Base-by-base conservation (phyloP, 2,888 invertebrate species). In the Scaptomyza reducta region DNA sequence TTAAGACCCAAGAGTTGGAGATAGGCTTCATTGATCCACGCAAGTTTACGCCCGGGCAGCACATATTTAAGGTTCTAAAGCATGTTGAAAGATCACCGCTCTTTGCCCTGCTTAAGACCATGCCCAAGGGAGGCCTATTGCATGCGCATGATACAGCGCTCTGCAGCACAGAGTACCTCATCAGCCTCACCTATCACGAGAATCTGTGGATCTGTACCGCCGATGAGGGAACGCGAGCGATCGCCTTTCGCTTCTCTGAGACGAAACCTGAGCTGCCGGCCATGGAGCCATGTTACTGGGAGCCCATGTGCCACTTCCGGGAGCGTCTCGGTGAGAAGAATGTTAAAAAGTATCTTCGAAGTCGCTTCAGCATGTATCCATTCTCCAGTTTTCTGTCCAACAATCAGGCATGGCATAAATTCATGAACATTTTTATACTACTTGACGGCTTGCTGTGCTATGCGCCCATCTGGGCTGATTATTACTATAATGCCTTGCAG, bases 61-160 rank as follows among this genome's bases (percentile, higher is more conserved):
- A 95, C 87, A 95, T 95, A 74, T 94, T 96, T 81, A 84, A 92
- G 1, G 93, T 94, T 10, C 93, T 93, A 72, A 78, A 93, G 1
- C 87, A 92, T 11, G 95, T 96, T 22, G 92, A 93, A 7, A 72
- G 92, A 0, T 95, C 96, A 0, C 92, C 93, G 68, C 94, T 96
- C 0, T 96, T 94, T 81, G 89, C 93, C 67, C 92, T 96, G 7
- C 93, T 97, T 11, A 92, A 93, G 67, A 91, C 90, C 35, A 93
- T 97, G 93, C 96, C 97, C 0, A 97, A 97, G 91, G 96, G 96
- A 6, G 95, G 93, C 0, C 93, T 94, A 0, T 90, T 96, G 13
- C 96, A 96, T 88, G 92, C 94, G 0, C 96, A 96, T 83, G 94
- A 95, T 66, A 93, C 94, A 68, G 94, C 94, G 0, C 91, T 95